Evolutionary conservation across 2,113 vertebrate genomes (phyloP), one percentile per base, ranked within the genome.

Genomic region (Gavialis gangeticus): DNA sequence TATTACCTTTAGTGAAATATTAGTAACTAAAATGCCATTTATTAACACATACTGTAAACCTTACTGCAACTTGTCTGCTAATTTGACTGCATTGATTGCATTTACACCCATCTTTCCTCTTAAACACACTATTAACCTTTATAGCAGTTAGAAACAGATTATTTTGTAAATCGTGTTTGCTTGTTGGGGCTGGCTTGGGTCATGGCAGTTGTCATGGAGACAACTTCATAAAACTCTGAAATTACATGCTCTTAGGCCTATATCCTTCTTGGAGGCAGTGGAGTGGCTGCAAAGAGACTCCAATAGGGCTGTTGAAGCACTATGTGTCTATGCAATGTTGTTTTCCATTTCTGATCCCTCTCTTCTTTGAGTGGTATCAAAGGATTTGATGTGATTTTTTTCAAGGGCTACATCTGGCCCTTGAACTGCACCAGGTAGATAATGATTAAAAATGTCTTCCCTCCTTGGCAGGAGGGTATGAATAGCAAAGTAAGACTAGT

Each of bases 121-220:
- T 55, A 30, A 56, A 10, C 22, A 90, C 67, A 71, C 67, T 71
- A 71, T 34, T 71, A 34, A 62, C 5, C 25, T 58, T 76, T 14
- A n/a, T 0, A 30, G 5, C 12, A 13, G 55, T 18, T 76, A 84
- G 54, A 79, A 78, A 87, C 4, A 17, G n/a, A 71, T 60, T 22
- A n/a, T 94, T 80, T 81, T 75, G 17, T 80, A 60, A 37, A 10
- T n/a, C 78, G 9, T 1, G 7, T 73, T 85, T 78, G 28, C 81
- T 28, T 67, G 56, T 76, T 85, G 87, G 59, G 1, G 1, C 0
- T 58, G 0, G 0, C n/a, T 69, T 34, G 82, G 78, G 2, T 37
- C 21, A 0, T 24, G 82, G 24, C 4, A 55, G 58, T 66, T 79
- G 17, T 2, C 9, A 28, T 69, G 82, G 30, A 67, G 4, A 58